Base-by-base conservation (phyloP, 2,888 invertebrate species). In the Allophyes oxyacanthae region DNA sequence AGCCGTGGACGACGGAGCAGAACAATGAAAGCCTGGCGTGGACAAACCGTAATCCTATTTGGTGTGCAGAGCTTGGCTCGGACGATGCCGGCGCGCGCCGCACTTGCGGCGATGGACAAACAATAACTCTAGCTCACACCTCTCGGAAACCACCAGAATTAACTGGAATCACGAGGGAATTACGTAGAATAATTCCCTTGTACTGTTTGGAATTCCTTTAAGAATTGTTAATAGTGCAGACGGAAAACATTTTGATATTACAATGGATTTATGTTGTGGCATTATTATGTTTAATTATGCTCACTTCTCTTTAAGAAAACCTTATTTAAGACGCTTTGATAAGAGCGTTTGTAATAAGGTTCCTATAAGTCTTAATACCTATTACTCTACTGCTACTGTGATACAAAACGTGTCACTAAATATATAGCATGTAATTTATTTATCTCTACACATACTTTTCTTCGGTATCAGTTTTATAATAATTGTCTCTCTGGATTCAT, bases 1-100 rank as follows among this genome's bases (percentile, higher is more conserved):
- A 78, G 76, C 74, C 69, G 38, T 53, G 54, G 78, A 75, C 77
- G 79, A 72, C 69, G 76, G 69, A 70, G 67, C 72, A 72, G 78
- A 80, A 84, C 84, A 82, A 84, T 81, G 80, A 73, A 79, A 79
- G 77, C 75, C 67, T 70, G 67, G 67, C 79, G 78, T 80, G 81
- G 81, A 82, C 85, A 79, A 76, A 75, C 79, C 79, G 61, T 86
- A 86, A 87, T 87, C 86, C 86, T 82, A 83, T 82, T 85, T 77
- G 79, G 79, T 78, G 78, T 71, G 69, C 73, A 64, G 72, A 59
- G 61, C 59, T 65, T 57, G 61, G 53, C 65, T 46, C 57, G 64
- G 58, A 37, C 32, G 44, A 60, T 45, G 46, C 56, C 50, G 26
- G 49, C 40, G 40, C 26, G 37, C 46, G 58, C 38, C 61, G 49